Conservation (phyloP, 2,888 invertebrate genomes). For the Drosophila fulvimacula region DNA sequence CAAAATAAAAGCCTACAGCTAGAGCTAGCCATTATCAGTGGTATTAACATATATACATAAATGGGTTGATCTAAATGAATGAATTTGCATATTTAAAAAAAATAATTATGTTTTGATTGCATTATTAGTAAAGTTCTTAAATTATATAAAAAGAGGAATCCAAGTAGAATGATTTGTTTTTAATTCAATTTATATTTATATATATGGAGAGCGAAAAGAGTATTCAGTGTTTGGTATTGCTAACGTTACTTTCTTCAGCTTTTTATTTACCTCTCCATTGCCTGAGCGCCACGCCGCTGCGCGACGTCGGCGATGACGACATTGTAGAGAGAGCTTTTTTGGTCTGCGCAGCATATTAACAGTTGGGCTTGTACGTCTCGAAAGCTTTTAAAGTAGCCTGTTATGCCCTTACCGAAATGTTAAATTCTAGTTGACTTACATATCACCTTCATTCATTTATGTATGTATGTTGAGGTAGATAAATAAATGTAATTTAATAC, state of each 20-base stretch:
- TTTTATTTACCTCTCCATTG: conserved; percentile 35
- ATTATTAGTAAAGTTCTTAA: too few species aligned
- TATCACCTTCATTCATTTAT: conserved; percentile 10
- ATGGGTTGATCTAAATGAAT: neutral
- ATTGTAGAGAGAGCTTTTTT: conserved; percentile 23
- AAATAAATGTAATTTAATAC: neutral
- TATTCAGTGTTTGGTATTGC: conserved; percentile 2
- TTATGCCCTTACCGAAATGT: conserved; percentile 13
- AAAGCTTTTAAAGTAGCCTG: conserved; percentile 51
- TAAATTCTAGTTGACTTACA: conserved; percentile 2
- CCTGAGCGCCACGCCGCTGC: conserved; percentile 5
- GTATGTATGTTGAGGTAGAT: neutral
- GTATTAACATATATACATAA: neutral
- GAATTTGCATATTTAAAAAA: too few species aligned
- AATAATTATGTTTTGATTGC: too few species aligned
- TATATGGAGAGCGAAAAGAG: conserved; percentile 3
- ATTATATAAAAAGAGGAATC: too few species aligned
- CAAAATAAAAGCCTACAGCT: neutral
- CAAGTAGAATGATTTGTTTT: neutral
- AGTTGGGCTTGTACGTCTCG: conserved; percentile 33
- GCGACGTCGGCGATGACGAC: conserved; percentile 4
- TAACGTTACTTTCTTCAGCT: conserved; percentile 16
- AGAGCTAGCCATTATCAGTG: neutral
- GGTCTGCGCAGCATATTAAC: conserved; percentile 40
- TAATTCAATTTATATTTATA: neutral